A percentile compares a stretch with the other conserved stretches of the same genome.
Conservation (phyloP, 2,113 vertebrate genomes). For the Dermatemys mawii region DNA sequence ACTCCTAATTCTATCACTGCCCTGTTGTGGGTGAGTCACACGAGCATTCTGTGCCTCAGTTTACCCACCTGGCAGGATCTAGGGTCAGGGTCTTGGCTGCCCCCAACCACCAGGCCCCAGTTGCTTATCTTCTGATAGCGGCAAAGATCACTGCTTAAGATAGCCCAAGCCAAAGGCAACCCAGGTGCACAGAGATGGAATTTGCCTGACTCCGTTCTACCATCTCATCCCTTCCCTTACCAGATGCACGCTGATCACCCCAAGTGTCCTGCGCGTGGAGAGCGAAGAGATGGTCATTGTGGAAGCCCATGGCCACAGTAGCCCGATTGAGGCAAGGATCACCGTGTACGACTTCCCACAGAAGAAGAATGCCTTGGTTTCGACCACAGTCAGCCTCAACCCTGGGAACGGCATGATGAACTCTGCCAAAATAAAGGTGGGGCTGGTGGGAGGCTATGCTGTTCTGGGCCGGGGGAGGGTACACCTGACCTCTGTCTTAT, state of each 20-base stretch:
- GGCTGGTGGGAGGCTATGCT: background rate
- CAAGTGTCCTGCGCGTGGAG: background rate
- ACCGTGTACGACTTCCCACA: background rate
- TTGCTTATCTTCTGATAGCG: background rate
- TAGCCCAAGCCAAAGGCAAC: background rate
- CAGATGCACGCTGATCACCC: background rate
- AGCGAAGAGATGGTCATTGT: background rate
- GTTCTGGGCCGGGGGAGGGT: background rate
- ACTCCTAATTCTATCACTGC: background rate
- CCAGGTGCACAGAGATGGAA: background rate
- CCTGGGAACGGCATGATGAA: background rate
- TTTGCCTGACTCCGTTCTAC: background rate
- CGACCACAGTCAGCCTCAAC: background rate
- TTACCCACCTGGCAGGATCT: background rate
- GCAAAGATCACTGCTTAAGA: background rate
- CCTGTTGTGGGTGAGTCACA: background rate
- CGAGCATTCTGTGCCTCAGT: background rate
- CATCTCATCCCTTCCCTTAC: background rate
- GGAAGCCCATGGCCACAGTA: background rate
- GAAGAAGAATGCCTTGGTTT: background rate
- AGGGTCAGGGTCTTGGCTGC: no score
- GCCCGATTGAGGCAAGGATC: background rate
- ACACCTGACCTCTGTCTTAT: background rate
- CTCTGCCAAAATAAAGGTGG: background rate
- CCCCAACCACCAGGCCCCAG: background rate